phyloP scores from a whole-genome alignment of 2,888 invertebrate genomes.

The Danaus chrysippus region DNA sequence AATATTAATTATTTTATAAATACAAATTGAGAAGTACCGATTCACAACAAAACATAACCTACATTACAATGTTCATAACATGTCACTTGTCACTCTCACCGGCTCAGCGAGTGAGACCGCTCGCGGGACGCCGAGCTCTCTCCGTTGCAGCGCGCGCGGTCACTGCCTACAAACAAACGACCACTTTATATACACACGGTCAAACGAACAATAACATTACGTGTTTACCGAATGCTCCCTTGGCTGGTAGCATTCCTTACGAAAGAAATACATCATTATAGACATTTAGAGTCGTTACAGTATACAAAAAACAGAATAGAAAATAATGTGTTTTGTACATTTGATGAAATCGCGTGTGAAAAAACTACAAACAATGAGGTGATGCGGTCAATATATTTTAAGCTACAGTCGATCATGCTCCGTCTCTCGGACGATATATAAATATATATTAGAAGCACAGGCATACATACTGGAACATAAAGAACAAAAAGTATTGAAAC shows the following conservation, averaged over 20 bases:
- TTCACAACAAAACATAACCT: constrained; percentile 76
- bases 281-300: neutral
- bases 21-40: constrained; percentile 78
- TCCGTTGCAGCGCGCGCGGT: constrained; percentile 64
- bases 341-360: neutral
- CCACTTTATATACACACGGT: neutral
- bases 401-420: neutral
- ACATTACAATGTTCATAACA: constrained; percentile 69
- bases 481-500: neutral
- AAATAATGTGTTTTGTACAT: constrained; percentile 3
- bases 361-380: neutral
- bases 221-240: neutral
- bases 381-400: neutral
- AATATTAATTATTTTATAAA: constrained; percentile 72
- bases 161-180: constrained; percentile 60
- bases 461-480: constrained; percentile 1
- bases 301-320: neutral
- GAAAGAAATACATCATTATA: neutral
- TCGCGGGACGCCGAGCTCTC: constrained; percentile 59
- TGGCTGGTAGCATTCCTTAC: neutral
- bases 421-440: neutral
- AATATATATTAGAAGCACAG: constrained; percentile 5
- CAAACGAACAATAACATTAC: neutral
- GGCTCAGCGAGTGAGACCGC: constrained; percentile 82
- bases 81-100: constrained; percentile 82